Evolutionary conservation across 2,888 invertebrate genomes (phyloP).

Genomic region (Pemphredon lugubris): DNA sequence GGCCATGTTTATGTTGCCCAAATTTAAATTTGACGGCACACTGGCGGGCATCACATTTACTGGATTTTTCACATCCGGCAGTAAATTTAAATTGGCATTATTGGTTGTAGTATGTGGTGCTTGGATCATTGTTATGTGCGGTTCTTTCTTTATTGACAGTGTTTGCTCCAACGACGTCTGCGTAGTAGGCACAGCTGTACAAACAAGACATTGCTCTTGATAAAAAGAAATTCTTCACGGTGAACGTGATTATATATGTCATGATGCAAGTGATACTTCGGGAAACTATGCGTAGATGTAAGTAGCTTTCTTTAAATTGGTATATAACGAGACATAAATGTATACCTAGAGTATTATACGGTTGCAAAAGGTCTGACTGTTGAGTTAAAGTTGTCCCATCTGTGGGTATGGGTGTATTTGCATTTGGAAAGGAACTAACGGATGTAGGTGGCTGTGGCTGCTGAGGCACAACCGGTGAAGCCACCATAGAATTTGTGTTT

Average conservation of each 20-base stretch:
- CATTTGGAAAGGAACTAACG: constrained; percentile 74
- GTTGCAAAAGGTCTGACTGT: constrained; percentile 77
- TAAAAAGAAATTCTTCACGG: neutral
- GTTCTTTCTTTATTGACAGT: constrained; percentile 68
- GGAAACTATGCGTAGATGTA: no score
- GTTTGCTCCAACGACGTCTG: constrained; percentile 74
- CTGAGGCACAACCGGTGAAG: constrained; percentile 75
- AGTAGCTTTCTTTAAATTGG: neutral
- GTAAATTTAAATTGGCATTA: constrained; percentile 71
- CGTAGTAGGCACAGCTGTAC: constrained; percentile 71
- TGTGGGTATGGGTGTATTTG: constrained; percentile 68
- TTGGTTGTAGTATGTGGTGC: constrained; percentile 66
- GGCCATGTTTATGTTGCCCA: constrained; percentile 74
- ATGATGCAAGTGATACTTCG: no score
- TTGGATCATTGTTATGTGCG: constrained; percentile 69
- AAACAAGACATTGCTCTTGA: constrained; percentile 16
- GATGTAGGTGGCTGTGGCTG: constrained; percentile 73
- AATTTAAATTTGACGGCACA: constrained; percentile 72
- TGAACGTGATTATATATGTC: no score
- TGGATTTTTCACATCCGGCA: constrained; percentile 74
- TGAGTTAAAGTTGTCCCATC: constrained; percentile 72
- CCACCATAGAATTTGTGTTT: constrained; percentile 72
- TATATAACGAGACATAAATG: constrained; percentile 9
- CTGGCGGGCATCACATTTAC: constrained; percentile 73
- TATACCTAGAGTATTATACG: constrained; percentile 78